Conservation (phyloP, 2,888 invertebrate species). For the Dicranocentrus wangi region DNA sequence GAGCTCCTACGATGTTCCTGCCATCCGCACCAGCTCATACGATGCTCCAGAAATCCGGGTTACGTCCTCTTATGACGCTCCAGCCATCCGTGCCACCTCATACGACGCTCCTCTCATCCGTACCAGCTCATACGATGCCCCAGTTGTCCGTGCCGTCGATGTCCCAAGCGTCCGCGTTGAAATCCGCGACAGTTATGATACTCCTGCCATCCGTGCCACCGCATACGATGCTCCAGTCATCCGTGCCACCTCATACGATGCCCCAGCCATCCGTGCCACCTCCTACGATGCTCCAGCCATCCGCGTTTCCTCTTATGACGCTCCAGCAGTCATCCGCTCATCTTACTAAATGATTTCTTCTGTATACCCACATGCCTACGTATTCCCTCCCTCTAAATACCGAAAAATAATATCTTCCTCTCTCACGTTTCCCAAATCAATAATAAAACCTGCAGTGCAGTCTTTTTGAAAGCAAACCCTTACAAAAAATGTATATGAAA, state of each 20-base stretch:
- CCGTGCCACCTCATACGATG: not conserved
- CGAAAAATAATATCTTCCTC: too few species aligned
- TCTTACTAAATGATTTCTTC: too few species aligned
- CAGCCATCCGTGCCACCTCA: not conserved
- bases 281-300: not conserved
- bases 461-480: too few species aligned
- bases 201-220: not conserved
- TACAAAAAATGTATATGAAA: too few species aligned
- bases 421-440: too few species aligned
- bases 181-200: constrained; percentile 9
- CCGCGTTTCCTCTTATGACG: not conserved
- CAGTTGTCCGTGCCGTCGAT: constrained; percentile 4
- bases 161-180: constrained; percentile 30
- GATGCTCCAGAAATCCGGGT: constrained; percentile 26
- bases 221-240: not conserved
- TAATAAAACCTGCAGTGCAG: too few species aligned
- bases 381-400: too few species aligned
- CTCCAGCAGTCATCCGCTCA: not conserved
- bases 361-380: too few species aligned
- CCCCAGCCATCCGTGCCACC: not conserved
- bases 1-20: constrained; percentile 40
- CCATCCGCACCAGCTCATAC: constrained; percentile 12
- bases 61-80: constrained; percentile 25
- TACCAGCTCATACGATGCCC: not conserved
- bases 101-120: not conserved